Evolutionary conservation across 2,797 vertebrate genomes (phyloP), one percentile per base, ranked within the genome.

Genomic region (Acridotheres tristis): DNA sequence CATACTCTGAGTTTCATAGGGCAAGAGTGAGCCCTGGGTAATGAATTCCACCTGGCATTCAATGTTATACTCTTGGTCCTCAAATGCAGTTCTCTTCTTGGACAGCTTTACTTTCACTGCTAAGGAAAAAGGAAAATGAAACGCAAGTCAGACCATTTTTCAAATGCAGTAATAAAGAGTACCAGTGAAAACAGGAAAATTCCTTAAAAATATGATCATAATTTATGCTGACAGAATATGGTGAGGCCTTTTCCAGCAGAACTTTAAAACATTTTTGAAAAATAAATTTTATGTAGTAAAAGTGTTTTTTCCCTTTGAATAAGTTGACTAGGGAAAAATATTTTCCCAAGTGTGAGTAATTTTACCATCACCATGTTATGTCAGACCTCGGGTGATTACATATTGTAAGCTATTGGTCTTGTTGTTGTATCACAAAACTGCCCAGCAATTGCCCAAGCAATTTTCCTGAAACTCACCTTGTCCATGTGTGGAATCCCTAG

Each of bases 31-130:
- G 3, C 98, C 98, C 68, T 98, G 98, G 45, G 96, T 98, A 85
- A 98, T 97, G 55, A 99, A 98, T 96, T 99, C 98, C 20, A 99
- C 98, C 10, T 98, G 97, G 29, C 98, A 98, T 62, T 99, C 98
- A 29, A 99, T 97, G 59, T 98, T 97, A 61, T 98, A 98, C 74
- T 98, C 98, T 7, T 98, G 97, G 57, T 98, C 95, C 17, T 97
- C 97, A 5, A 89, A 94, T 9, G 96, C 81, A 22, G 96, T 72
- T 76, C 97, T 98, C 36, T 96, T 98, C 34, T 97, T 98, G 36
- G 97, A 97, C 34, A 99, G 89, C 94, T 98, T 99, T 75, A 98
- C 98, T 63, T 98, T 98, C 78, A 99, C 98, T 34, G 98, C 99
- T 97, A 67, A 59, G 19, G 23, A 40, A 61, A 48, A 57, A 66